Base-by-base conservation (phyloP, 2,888 invertebrate species). In the Druceiella hillmani region DNA sequence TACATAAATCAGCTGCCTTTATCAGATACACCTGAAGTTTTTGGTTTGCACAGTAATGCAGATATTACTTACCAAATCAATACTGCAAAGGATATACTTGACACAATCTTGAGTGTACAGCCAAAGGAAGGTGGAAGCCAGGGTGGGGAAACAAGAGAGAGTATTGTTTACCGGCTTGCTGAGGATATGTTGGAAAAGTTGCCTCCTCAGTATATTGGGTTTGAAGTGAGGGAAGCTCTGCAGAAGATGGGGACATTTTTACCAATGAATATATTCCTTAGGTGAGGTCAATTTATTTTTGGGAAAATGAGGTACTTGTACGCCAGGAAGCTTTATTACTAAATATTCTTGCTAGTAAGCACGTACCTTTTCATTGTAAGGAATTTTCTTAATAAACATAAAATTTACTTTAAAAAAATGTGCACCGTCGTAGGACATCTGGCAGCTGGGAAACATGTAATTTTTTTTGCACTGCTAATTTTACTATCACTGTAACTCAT, bases 11-110 rank as follows among this genome's bases (percentile, higher is more conserved):
- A 80, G 52, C 69, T 97, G 46, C 90, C 90, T 2, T 64, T 80
- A 12, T 82, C 83, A 13, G 97, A 97, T 60, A 87, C 89, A 2
- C 97, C 97, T 1, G 93, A 95, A 71, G 92, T 93, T 5, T 95
- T 95, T 63, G 97, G 97, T n/a, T 73, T 97, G 34, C 95, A 97
- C 62, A 76, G 87, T 4, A 97, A 97, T 64, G 95, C 97, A 33
- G 95, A 97, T 58, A 95, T 97, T 47, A 95, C 95, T 53, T 95
- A 95, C 65, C 94, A 95, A 66, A 97, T 95, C 45, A 95, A 95
- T 58, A 92, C 92, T 29, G 92, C 94, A 15, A 91, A 91, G 66
- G 87, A 82, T 48, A 94, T 97, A 56, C 73, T 97, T 53, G 91
- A 93, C 56, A 93, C 93, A 0, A 94, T 97, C 53, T 74, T 97